These are phyloP conservation scores for Polydrusus pterygomalis DNA, from an alignment of 2,888 invertebrate species.

Conservation along the genomic window DNA sequence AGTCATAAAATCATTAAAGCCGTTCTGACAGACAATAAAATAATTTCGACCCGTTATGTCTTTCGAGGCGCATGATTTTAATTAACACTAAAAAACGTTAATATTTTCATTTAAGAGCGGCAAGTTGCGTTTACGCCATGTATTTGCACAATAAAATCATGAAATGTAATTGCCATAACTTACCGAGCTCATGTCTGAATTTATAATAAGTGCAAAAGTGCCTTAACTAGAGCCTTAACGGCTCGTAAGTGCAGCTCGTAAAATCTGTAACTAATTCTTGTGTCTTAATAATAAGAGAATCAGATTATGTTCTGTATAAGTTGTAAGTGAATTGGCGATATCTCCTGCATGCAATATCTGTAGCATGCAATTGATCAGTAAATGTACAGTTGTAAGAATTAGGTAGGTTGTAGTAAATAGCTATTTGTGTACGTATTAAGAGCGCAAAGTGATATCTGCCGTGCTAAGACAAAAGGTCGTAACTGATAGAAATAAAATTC, in stretches of 20 bases:
- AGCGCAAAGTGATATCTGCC: too few species aligned
- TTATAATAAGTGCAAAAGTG: slow-evolving; percentile 39
- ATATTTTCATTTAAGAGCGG: slow-evolving; percentile 37
- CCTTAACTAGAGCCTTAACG: slow-evolving; percentile 38
- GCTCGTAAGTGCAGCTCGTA: slow-evolving; percentile 24
- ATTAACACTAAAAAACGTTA: slow-evolving; percentile 39
- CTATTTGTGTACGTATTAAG: too few species aligned
- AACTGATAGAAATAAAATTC: too few species aligned
- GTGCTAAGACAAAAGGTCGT: too few species aligned
- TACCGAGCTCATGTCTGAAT: slow-evolving; percentile 43
- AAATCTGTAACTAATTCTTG: slow-evolving; percentile 35
- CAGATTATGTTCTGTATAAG: background rate
- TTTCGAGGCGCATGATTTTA: slow-evolving; percentile 32
- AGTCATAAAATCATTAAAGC: slow-evolving; percentile 21
- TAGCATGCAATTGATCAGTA: too few species aligned
- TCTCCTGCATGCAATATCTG: too few species aligned
- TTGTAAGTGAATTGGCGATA: background rate
- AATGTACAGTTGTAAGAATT: too few species aligned
- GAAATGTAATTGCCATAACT: slow-evolving; percentile 45
- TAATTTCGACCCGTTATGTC: slow-evolving; percentile 26
- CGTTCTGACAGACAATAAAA: slow-evolving; percentile 24
- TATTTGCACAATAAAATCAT: slow-evolving; percentile 28
- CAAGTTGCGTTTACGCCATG: slow-evolving; percentile 17
- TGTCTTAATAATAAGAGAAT: slow-evolving; percentile 35
- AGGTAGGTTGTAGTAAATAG: too few species aligned